Percentiles rank a stretch among this genome's conserved stretches.
Evolutionary conservation across 2,888 invertebrate genomes (phyloP).

Genomic region (Plebejus anna): DNA sequence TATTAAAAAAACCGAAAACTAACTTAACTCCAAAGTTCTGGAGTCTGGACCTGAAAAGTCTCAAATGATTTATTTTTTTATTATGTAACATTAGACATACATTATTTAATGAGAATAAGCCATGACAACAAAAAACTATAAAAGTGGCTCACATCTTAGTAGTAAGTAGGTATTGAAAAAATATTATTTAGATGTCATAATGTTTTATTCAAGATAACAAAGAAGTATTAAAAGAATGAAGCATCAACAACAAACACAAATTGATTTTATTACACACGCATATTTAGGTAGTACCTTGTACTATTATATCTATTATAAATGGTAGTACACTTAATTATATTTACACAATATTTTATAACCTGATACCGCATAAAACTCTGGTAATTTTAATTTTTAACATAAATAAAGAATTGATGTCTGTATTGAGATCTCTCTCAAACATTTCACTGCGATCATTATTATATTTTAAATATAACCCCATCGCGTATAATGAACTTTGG

Average conservation of each 20-base stretch:
- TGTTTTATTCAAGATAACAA: neutral
- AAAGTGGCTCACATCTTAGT: too few species aligned
- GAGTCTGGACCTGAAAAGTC: too few species aligned
- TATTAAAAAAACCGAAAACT: too few species aligned
- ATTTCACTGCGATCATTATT: neutral
- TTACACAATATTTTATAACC: too few species aligned
- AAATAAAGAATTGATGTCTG: neutral
- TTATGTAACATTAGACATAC: too few species aligned
- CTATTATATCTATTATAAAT: too few species aligned
- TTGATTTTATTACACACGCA: neutral
- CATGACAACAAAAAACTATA: too few species aligned
- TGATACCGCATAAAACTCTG: neutral
- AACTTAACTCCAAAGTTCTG: too few species aligned
- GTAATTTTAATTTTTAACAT: neutral
- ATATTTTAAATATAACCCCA: slow-evolving; percentile 33
- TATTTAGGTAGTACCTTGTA: too few species aligned
- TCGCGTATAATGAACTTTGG: slow-evolving; percentile 35
- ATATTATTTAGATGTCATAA: neutral
- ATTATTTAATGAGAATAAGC: too few species aligned
- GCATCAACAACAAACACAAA: neutral
- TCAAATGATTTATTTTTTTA: too few species aligned
- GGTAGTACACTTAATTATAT: too few species aligned
- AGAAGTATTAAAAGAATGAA: neutral
- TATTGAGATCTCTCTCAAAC: neutral
- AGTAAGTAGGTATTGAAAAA: neutral